A percentile compares a stretch with the other conserved stretches of the same genome.
phyloP scores from a whole-genome alignment of 1,140 invertebrate species.

The Drosophila ohnishii region DNA sequence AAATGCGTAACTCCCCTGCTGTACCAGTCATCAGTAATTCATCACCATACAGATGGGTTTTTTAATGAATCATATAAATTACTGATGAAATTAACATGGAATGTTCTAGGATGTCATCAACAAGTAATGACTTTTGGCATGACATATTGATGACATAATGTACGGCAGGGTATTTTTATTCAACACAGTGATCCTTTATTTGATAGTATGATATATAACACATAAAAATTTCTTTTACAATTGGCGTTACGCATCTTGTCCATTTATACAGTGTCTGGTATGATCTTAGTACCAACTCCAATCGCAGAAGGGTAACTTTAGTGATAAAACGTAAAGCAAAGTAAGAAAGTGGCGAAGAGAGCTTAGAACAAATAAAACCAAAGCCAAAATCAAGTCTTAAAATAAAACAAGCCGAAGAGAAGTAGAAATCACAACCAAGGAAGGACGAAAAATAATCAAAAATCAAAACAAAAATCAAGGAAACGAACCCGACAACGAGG shows the following conservation, averaged over 20 bases:
- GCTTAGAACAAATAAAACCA: slow-evolving; percentile 18
- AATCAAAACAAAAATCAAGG: slow-evolving; percentile 58
- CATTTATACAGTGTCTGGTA: not conserved
- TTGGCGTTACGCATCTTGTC: not conserved
- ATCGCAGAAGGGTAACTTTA: slow-evolving; percentile 11
- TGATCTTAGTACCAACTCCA: slow-evolving; percentile 30
- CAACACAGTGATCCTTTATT: too few relatives aligned
- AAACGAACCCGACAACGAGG: slow-evolving; percentile 83
- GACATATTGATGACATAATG: too few relatives aligned
- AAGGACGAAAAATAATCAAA: slow-evolving; percentile 40
- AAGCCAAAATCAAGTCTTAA: slow-evolving; percentile 29
- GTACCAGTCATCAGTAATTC: too few relatives aligned
- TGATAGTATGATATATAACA: too few relatives aligned
- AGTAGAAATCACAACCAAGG: slow-evolving; percentile 32
- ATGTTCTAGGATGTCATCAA: too few relatives aligned
- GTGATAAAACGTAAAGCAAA: slow-evolving; percentile 8
- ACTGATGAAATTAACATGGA: too few relatives aligned
- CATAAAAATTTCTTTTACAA: too few relatives aligned
- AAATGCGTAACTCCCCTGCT: not conserved
- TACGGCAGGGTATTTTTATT: too few relatives aligned
- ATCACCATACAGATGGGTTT: too few relatives aligned
- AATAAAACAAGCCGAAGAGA: slow-evolving; percentile 22
- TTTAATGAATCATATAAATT: too few relatives aligned
- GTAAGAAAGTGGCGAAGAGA: not conserved
- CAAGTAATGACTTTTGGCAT: too few relatives aligned